Evolutionary conservation across 1,140 invertebrate species (phyloP), one percentile per base, ranked within the genome.

Genomic region (Leptopilina clavipes): DNA sequence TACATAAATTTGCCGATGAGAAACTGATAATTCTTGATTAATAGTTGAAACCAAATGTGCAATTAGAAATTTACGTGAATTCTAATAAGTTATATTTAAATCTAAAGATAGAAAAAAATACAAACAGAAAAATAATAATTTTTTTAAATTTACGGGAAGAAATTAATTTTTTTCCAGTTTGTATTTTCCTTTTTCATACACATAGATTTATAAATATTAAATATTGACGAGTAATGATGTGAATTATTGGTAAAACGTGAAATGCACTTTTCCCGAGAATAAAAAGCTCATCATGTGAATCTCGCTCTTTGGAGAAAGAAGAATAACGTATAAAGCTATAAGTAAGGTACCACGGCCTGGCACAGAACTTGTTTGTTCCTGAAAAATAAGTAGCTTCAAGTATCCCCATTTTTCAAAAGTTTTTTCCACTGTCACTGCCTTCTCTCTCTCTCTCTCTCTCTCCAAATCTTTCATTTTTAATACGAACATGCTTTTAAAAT

Each of bases 391-490:
- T 37, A 76, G 48, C 25, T 31, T 48, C 45, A 73, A 70, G 70
- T 73, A 78, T 56, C 43, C 37, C 75, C 73, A 82, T 85, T 83
- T 82, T 82, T 84, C 79, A 83, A 65, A 74, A 85, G 73, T 82
- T 83, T 76, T 78, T 77, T 74, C 65, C 77, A 59, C 71, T 75
- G 73, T 77, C 81, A 19, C 70, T 75, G 75, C 43, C 76, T 71
- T 70, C 72, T 71, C 43, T 70, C 18, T 25, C 11, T n/a, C 54
- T 72, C 71, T 71, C n/a, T 31, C n/a, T 70, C 18, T 25, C 14
- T n/a, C 54, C 56, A 65, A 52, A 12, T 40, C 37, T 6, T 40
- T 37, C 17, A 65, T 65, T 31, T 65, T 65, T 65, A 65, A 65
- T 65, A 65, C 22, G 25, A 31, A 22, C 22, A 31, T 65, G 10